phyloP scores from a whole-genome alignment of 2,113 vertebrate genomes.

The Conger conger region DNA sequence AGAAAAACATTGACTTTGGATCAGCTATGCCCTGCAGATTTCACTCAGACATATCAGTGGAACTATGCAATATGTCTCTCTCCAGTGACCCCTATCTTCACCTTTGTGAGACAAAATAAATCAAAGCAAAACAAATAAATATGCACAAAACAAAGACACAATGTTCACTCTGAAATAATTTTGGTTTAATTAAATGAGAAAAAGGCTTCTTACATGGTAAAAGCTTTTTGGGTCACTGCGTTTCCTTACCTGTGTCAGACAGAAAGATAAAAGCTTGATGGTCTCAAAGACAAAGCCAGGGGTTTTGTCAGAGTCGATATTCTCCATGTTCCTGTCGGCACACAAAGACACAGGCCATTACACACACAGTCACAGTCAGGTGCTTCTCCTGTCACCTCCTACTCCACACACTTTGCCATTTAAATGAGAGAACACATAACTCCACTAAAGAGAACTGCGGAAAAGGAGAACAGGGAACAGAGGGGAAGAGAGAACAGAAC shows the following conservation, averaged over 20 bases:
- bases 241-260: slow-evolving; percentile 73
- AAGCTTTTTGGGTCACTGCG: no score
- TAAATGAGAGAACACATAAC: not conserved
- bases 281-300: slow-evolving; percentile 78
- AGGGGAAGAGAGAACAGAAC: not conserved
- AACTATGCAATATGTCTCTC: no score
- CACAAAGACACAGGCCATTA: slow-evolving; percentile 7
- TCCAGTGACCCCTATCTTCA: no score
- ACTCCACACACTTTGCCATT: not conserved
- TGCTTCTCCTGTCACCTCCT: not conserved
- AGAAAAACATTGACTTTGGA: no score
- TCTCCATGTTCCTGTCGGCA: slow-evolving; percentile 81
- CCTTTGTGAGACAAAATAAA: no score
- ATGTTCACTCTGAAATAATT: not conserved
- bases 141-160: not conserved
- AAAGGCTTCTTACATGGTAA: no score
- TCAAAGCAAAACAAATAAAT: no score
- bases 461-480: not conserved
- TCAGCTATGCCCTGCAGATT: no score
- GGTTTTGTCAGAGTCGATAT: slow-evolving; percentile 77
- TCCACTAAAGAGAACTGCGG: not conserved
- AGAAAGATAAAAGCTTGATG: slow-evolving; percentile 75
- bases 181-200: no score
- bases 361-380: not conserved
- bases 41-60: no score